Base-by-base conservation (phyloP, 2,888 invertebrate genomes). In the Hydroisotoma schaefferi region DNA sequence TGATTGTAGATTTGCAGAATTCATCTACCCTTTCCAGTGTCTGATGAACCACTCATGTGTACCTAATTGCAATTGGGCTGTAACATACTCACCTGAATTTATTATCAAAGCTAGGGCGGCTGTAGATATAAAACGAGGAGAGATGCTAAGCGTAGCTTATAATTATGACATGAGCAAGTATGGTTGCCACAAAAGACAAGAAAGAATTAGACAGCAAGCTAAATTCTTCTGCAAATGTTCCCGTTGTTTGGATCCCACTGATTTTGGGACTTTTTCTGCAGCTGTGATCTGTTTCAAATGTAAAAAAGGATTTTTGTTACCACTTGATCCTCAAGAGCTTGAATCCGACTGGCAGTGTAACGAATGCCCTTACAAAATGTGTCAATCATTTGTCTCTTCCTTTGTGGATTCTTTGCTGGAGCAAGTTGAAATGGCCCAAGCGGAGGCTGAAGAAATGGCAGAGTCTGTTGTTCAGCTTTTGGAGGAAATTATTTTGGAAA, bases 41-140 rank as follows among this genome's bases (percentile, higher is more conserved):
- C 79, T 88, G 49, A 80, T 88, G 73, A 84, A 87, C 12, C 88
- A 89, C 77, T 84, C 84, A 75, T 89, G 89, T 75, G 81, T 84
- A 26, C 70, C 70, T n/a, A 70, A 70, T 47, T 68, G 66, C 28
- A 62, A 62, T 20, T 63, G 63, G 60, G 60, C 60, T 1, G 57
- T 70, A 10, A 80, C 78, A 4, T 81, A 82, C 59, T 81, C 81
- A 15, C 70, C 70, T 20, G 46, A 57, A 10, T 70, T 70, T 28
- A 49, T 54, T 15, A 80, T 88, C 54, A 80, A 82, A 33, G 78
- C 87, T 27, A 78, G 87, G 15, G 84, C 87, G 1, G 81, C 86
- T 0, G 78, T 81, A 0, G 73, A 76, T 28, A 84, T 87, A 63
- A 73, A 73, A 4, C 75, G 77, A 38, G 84, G 84, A 2, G 82